A percentile compares a stretch with the other conserved stretches of the same genome.
phyloP scores from a whole-genome alignment of 2,888 invertebrate species.

The Lasius platythorax region DNA sequence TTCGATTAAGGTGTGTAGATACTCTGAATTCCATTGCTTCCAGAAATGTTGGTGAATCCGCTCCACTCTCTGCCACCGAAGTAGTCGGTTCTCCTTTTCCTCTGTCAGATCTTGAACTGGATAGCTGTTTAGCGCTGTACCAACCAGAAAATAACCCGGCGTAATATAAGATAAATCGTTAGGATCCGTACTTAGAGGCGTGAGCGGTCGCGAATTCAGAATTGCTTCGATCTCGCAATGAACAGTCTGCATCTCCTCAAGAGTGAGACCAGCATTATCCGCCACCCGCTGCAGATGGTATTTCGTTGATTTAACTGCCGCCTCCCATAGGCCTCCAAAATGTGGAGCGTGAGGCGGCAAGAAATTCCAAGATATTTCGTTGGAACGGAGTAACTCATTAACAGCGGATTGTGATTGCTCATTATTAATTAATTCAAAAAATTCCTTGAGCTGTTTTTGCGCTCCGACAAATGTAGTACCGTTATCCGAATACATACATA shows the following conservation, averaged over 20 bases:
- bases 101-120: not conserved
- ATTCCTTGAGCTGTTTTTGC: not conserved
- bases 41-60: not conserved
- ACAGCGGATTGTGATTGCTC: not conserved
- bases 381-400: not conserved
- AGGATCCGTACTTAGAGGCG: not conserved
- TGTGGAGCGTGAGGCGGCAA: not conserved
- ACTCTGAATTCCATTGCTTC: not conserved
- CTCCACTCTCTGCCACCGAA: not conserved
- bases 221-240: not conserved
- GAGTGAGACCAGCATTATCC: not conserved
- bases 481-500: not conserved
- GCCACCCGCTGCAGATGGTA: too few relatives aligned
- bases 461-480: not conserved
- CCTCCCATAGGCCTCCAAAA: not conserved
- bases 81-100: not conserved
- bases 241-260: not conserved
- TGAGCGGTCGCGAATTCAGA: slow-evolving; percentile 36
- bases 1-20: not conserved
- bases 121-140: not conserved
- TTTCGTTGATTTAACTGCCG: too few relatives aligned
- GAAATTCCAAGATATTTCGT: not conserved
- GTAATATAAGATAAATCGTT: not conserved
- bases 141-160: not conserved
- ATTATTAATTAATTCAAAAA: not conserved